phyloP scores from a whole-genome alignment of 2,888 invertebrate genomes.

The Gerosis bhagava region DNA sequence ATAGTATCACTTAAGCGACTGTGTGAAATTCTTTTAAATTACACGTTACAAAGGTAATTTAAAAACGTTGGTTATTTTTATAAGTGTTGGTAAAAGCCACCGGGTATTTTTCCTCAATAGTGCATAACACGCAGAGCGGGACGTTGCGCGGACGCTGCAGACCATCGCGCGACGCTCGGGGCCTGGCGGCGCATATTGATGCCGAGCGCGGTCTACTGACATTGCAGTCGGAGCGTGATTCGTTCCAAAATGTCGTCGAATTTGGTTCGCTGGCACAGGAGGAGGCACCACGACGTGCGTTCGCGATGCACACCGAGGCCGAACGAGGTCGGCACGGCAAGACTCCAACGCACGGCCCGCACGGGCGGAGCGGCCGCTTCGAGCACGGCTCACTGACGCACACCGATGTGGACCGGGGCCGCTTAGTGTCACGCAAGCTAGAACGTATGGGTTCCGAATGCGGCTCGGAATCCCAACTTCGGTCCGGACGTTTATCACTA shows the following conservation, averaged over 20 bases:
- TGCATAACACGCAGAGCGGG: constrained; percentile 15
- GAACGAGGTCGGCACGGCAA: constrained; percentile 4
- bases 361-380: constrained; percentile 1
- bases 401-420: constrained; percentile 6
- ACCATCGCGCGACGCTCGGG: not conserved
- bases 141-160: not conserved
- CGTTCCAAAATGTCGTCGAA: not conserved
- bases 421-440: not conserved
- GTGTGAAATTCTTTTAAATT: too few species aligned
- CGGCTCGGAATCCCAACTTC: constrained; percentile 4
- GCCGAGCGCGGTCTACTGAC: constrained; percentile 1
- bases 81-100: not conserved
- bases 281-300: not conserved
- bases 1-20: too few species aligned
- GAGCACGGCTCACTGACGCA: constrained; percentile 3
- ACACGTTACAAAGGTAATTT: too few species aligned
- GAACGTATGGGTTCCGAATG: too few species aligned
- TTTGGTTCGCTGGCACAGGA: not conserved
- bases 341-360: not conserved
- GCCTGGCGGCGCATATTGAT: not conserved
- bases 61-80: constrained; percentile 11
- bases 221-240: not conserved
- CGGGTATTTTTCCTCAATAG: constrained; percentile 13
- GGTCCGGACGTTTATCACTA: constrained; percentile 2
- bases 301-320: constrained; percentile 9